A percentile compares a stretch with the other conserved stretches of the same genome.
Evolutionary conservation across 2,113 vertebrate genomes (phyloP).

Genomic region (Labeo catla): DNA sequence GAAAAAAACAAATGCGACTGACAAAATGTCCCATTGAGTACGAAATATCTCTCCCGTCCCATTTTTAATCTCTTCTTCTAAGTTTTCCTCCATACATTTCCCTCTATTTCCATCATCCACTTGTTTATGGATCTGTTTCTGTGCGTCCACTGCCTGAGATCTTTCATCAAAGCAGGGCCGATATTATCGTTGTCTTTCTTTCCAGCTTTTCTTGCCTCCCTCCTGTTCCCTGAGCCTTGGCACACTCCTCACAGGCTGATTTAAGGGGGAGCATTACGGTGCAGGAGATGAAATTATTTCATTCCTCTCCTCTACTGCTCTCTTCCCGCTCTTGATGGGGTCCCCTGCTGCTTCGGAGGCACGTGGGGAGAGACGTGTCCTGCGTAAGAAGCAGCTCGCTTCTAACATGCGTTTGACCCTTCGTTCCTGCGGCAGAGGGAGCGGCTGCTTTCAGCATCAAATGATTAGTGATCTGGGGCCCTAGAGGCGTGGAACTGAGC

Average conservation of each 20-base stretch:
- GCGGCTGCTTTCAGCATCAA: slow-evolving; percentile 27
- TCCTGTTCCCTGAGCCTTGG: neutral
- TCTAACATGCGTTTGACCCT: slow-evolving; percentile 45
- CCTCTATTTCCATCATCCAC: neutral
- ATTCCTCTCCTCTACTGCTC: slow-evolving; percentile 38
- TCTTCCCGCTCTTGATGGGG: slow-evolving; percentile 58
- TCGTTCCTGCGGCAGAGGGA: slow-evolving; percentile 22
- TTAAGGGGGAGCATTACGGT: slow-evolving; percentile 37
- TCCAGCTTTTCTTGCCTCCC: slow-evolving; percentile 22
- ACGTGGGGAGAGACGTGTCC: slow-evolving; percentile 34
- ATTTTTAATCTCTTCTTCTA: neutral
- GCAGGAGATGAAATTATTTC: slow-evolving; percentile 52
- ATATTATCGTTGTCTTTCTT: slow-evolving; percentile 41
- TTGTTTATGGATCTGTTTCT: slow-evolving; percentile 21
- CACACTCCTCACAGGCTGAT: slow-evolving; percentile 42
- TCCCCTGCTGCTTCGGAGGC: slow-evolving; percentile 39
- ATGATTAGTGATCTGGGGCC: slow-evolving; percentile 43
- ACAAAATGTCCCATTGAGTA: neutral
- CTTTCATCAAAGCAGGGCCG: slow-evolving; percentile 47
- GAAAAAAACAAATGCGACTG: neutral
- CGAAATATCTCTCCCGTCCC: neutral
- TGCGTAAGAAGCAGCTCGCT: slow-evolving; percentile 28
- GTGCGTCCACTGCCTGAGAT: slow-evolving; percentile 10
- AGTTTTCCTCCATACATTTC: neutral
- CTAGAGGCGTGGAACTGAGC: slow-evolving; percentile 31